These are phyloP conservation scores for Ips nitidus DNA, from an alignment of 1,140 invertebrate species.

Conservation along the genomic window DNA sequence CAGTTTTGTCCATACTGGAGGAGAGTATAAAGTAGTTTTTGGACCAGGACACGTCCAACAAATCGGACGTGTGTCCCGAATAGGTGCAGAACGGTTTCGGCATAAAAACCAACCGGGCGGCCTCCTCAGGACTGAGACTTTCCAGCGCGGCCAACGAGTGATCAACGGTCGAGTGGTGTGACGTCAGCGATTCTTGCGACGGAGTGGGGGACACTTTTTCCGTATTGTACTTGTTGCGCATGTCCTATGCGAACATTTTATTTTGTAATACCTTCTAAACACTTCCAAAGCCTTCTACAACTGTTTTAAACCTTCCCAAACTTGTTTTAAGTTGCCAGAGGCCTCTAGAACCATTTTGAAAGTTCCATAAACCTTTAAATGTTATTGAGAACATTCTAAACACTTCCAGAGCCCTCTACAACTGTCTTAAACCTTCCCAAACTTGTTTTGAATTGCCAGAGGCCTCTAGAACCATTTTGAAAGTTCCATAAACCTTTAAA, in stretches of 20 bases:
- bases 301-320: too few relatives aligned
- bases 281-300: too few relatives aligned
- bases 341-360: too few relatives aligned
- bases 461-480: too few relatives aligned
- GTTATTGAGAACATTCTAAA: too few relatives aligned
- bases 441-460: too few relatives aligned
- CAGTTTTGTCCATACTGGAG: constrained; percentile 98
- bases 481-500: too few relatives aligned
- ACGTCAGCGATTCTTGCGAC: constrained; percentile 83
- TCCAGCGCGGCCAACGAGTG: constrained; percentile 57
- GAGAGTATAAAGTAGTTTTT: constrained; percentile 98
- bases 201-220: constrained; percentile 87
- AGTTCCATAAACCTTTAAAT: too few relatives aligned
- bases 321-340: too few relatives aligned
- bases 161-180: constrained; percentile 71
- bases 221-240: constrained; percentile 90
- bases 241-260: constrained; percentile 68
- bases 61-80: constrained; percentile 92
- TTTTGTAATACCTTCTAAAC: not conserved
- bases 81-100: constrained; percentile 93
- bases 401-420: too few relatives aligned
- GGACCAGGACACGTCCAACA: constrained; percentile 96
- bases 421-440: too few relatives aligned
- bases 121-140: constrained; percentile 51
- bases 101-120: constrained; percentile 77